Percentiles rank a stretch among this genome's conserved stretches.
Evolutionary conservation across 1,140 invertebrate species (phyloP).

Genomic region (Nomia melanderi): DNA sequence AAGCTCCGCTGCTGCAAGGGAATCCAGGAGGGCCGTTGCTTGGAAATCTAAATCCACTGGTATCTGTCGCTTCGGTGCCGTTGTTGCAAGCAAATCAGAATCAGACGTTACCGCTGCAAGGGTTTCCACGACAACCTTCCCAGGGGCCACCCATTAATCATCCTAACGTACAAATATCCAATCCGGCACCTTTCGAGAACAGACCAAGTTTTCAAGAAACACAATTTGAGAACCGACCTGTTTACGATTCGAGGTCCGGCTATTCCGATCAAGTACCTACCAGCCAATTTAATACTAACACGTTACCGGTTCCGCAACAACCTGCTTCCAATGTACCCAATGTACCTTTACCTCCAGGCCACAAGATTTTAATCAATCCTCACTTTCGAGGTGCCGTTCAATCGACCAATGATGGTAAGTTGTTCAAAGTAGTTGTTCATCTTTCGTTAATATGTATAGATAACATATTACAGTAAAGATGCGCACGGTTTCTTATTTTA

Average conservation of each 20-base stretch:
- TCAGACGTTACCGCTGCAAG: constrained; percentile 62
- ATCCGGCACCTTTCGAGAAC: constrained; percentile 69
- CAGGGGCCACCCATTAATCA: constrained; percentile 64
- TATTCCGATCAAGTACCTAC: constrained; percentile 64
- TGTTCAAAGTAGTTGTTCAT: too few relatives aligned
- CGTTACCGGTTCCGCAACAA: constrained; percentile 56
- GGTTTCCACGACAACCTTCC: constrained; percentile 54
- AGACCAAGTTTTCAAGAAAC: constrained; percentile 68
- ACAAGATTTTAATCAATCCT: constrained; percentile 80
- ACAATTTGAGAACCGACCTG: constrained; percentile 62
- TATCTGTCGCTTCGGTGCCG: constrained; percentile 35
- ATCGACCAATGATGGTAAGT: constrained; percentile 70
- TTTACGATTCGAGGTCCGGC: constrained; percentile 67
- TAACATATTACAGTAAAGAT: background rate
- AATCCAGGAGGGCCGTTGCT: constrained; percentile 60
- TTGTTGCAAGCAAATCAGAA: constrained; percentile 64
- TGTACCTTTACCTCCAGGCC: constrained; percentile 73
- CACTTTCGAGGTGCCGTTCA: constrained; percentile 78
- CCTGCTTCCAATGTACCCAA: constrained; percentile 57
- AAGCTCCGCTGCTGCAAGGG: constrained; percentile 63
- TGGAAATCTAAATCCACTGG: constrained; percentile 55
- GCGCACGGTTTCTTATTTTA: background rate
- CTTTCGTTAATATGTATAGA: background rate
- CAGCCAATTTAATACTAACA: constrained; percentile 63
- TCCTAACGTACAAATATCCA: constrained; percentile 59